Percentiles rank a stretch among this genome's conserved stretches.
These are phyloP conservation scores for Nomia melanderi DNA, from an alignment of 1,140 invertebrate species.

Conservation along the genomic window DNA sequence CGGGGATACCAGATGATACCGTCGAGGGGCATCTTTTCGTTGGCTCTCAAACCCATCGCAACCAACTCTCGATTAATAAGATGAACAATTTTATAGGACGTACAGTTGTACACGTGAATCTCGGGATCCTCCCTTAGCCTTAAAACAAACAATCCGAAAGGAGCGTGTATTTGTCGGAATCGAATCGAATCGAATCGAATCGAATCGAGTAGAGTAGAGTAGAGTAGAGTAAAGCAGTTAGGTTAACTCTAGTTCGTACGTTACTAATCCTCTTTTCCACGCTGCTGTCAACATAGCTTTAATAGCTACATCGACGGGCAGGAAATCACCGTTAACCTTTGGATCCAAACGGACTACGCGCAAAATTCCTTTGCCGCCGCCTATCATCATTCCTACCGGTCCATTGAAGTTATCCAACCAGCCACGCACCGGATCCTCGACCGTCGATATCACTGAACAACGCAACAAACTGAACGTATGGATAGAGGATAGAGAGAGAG, in stretches of 20 bases:
- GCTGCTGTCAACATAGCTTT: constrained; percentile 89
- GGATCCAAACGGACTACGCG: constrained; percentile 86
- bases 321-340: constrained; percentile 86
- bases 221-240: too few species aligned
- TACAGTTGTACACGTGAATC: constrained; percentile 86
- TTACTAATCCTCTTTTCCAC: constrained; percentile 86
- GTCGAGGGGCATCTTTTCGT: constrained; percentile 84
- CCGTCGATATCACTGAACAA: constrained; percentile 83
- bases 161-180: neutral
- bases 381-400: constrained; percentile 89
- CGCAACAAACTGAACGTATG: neutral
- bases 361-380: constrained; percentile 91
- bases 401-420: constrained; percentile 99
- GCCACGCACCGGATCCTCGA: constrained; percentile 86
- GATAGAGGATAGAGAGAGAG: too few species aligned
- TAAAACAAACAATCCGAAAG: neutral
- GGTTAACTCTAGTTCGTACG: constrained; percentile 75
- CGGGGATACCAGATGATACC: constrained; percentile 86
- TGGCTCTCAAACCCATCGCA: constrained; percentile 80
- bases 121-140: constrained; percentile 75
- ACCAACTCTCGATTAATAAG: constrained; percentile 85
- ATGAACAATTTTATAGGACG: constrained; percentile 84
- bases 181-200: too few species aligned
- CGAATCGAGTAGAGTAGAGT: too few species aligned
- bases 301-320: constrained; percentile 93